A percentile compares a stretch with the other conserved stretches of the same genome.
phyloP scores from a whole-genome alignment of 2,888 invertebrate species.

The Chironomus tentans region DNA sequence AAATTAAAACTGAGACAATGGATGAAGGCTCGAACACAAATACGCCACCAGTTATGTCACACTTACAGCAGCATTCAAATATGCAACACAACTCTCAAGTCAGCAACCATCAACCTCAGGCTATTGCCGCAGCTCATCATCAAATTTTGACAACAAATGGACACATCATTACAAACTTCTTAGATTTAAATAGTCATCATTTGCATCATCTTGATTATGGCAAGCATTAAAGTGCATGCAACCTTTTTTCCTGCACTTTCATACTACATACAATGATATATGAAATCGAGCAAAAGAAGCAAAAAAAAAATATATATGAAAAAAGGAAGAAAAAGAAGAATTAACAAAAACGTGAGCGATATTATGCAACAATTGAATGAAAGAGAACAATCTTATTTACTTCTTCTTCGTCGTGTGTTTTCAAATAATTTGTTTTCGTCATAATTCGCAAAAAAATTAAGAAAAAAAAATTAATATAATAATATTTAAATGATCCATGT shows the following conservation, averaged over 20 bases:
- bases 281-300: not conserved
- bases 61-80: not conserved
- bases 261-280: not conserved
- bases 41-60: slow-evolving; percentile 16
- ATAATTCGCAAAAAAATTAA: not conserved
- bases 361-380: not conserved
- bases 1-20: slow-evolving; percentile 26
- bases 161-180: slow-evolving; percentile 27
- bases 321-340: no score
- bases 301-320: no score
- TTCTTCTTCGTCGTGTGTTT: not conserved
- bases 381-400: not conserved
- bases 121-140: slow-evolving; percentile 25
- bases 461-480: not conserved
- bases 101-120: slow-evolving; percentile 14
- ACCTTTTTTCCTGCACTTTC: not conserved
- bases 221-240: slow-evolving; percentile 15
- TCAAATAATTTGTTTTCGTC: not conserved
- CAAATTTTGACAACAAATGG: slow-evolving; percentile 27
- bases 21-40: slow-evolving; percentile 20
- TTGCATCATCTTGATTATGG: slow-evolving; percentile 27
- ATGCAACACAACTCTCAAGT: not conserved
- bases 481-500: slow-evolving; percentile 2
- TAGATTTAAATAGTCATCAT: slow-evolving; percentile 27
- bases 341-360: not conserved